These are phyloP conservation scores for Aythya baeri DNA, from an alignment of 2,113 vertebrate genomes.

Conservation along the genomic window DNA sequence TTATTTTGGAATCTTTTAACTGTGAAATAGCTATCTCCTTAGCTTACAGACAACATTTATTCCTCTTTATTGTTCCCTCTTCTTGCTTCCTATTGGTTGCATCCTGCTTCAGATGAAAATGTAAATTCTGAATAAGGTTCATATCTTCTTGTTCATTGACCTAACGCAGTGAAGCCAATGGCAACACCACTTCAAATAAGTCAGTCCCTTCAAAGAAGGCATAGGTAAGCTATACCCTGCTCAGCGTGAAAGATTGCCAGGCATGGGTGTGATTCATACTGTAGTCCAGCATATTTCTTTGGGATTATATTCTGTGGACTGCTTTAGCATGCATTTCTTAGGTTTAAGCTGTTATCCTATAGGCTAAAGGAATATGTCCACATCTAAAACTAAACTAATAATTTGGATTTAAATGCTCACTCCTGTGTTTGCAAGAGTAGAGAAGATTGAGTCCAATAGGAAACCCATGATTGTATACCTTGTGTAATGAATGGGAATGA, in stretches of 20 bases:
- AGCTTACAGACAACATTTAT: neutral
- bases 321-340: neutral
- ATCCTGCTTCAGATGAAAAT: neutral
- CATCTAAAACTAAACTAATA: neutral
- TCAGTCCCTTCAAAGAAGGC: neutral
- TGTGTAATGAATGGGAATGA: neutral
- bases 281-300: neutral
- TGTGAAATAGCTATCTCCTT: constrained; percentile 19
- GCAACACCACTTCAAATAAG: neutral
- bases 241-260: neutral
- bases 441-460: neutral
- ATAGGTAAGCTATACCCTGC: neutral
- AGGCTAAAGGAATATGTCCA: neutral
- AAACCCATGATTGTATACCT: neutral
- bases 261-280: neutral
- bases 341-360: neutral
- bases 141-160: neutral
- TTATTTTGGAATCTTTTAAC: constrained; percentile 7
- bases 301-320: neutral
- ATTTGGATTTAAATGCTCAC: neutral
- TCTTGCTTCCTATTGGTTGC: neutral
- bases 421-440: neutral
- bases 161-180: neutral
- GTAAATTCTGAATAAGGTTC: neutral
- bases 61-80: neutral